phyloP scores from a whole-genome alignment of 2,113 vertebrate species.

The Leucopsar rothschildi region DNA sequence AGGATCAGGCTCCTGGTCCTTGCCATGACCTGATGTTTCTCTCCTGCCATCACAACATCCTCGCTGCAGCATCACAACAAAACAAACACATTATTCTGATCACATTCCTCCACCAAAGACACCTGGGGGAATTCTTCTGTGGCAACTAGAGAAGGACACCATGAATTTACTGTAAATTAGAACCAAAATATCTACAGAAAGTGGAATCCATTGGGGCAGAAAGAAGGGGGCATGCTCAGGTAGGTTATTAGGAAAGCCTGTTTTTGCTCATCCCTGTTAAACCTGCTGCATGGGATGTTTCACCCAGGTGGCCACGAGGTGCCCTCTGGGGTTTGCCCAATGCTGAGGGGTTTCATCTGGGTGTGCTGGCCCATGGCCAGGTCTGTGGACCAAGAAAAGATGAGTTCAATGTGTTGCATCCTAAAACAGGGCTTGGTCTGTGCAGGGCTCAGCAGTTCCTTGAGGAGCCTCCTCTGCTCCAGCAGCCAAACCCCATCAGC shows the following conservation, averaged over 20 bases:
- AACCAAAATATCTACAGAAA: background rate
- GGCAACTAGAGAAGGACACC: background rate
- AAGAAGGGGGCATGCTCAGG: background rate
- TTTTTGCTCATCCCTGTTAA: background rate
- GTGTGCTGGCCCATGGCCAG: background rate
- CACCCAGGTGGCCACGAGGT: fast-evolving
- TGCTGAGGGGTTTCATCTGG: background rate
- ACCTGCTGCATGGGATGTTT: background rate
- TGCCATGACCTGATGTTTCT: background rate
- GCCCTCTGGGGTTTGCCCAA: background rate
- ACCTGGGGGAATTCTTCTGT: background rate
- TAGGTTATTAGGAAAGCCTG: fast-evolving
- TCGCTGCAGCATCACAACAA: fast-evolving
- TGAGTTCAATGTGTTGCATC: background rate
- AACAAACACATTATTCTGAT: background rate
- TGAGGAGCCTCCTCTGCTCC: background rate
- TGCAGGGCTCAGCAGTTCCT: background rate
- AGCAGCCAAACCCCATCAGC: background rate
- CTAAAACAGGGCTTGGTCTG: fast-evolving
- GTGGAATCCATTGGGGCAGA: background rate
- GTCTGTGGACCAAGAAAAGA: background rate
- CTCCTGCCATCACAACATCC: background rate
- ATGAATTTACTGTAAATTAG: background rate
- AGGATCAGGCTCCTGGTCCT: background rate
- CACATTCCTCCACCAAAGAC: background rate